Conservation (phyloP, 2,113 vertebrate species). For the Hyperoodon ampullatus region DNA sequence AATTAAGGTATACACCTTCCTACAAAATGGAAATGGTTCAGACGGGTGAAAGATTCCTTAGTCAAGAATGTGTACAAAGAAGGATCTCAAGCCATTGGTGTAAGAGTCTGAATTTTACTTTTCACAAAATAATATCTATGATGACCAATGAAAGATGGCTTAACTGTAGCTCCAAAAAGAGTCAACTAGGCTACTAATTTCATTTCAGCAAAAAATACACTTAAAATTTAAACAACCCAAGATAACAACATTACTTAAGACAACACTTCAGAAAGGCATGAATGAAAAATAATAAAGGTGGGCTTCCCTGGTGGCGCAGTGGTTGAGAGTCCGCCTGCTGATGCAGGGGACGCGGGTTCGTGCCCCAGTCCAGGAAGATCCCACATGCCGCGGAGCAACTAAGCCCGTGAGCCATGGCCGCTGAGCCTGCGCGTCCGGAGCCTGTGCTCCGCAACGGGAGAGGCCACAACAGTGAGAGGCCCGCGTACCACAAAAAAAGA, state of each 20-base stretch:
- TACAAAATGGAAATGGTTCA: slow-evolving; percentile 69
- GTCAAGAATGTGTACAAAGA: not conserved
- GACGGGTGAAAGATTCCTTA: not conserved
- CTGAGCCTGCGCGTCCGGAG: too few relatives aligned
- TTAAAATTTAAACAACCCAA: not conserved
- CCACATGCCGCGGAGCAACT: too few relatives aligned
- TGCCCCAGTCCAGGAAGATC: too few relatives aligned
- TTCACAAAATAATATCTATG: not conserved
- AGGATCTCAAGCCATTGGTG: not conserved
- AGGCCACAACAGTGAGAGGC: too few relatives aligned
- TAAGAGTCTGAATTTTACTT: not conserved
- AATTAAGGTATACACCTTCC: slow-evolving; percentile 89
- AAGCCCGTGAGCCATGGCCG: too few relatives aligned
- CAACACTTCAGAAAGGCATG: not conserved
- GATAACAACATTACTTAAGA: not conserved
- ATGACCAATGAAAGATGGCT: not conserved
- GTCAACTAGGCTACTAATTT: not conserved
- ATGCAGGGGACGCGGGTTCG: too few relatives aligned
- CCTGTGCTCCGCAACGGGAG: too few relatives aligned
- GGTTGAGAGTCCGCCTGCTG: too few relatives aligned
- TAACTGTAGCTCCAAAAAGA: not conserved
- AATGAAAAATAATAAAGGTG: not conserved
- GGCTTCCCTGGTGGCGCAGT: too few relatives aligned
- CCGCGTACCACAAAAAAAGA: too few relatives aligned
- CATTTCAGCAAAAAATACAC: not conserved